These are phyloP conservation scores for Oscheius onirici DNA, from an alignment of 2,888 invertebrate species.

Conservation along the genomic window DNA sequence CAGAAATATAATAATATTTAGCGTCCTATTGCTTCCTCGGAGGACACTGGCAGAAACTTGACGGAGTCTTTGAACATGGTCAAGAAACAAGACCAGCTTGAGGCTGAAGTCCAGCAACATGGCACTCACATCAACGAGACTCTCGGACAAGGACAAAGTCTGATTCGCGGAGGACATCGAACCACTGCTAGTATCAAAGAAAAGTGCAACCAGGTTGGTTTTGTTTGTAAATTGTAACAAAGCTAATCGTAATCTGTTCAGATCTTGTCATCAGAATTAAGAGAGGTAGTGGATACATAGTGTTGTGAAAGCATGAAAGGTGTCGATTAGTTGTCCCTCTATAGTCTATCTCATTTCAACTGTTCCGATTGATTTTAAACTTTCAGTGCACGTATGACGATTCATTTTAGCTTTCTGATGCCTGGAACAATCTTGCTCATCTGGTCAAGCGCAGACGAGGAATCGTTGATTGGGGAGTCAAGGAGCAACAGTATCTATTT, in stretches of 20 bases:
- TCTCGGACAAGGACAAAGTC: constrained; percentile 81
- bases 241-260: not conserved
- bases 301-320: not conserved
- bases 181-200: constrained; percentile 83
- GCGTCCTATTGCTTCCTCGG: constrained; percentile 82
- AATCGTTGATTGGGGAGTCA: constrained; percentile 81
- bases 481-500: constrained; percentile 81
- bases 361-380: not conserved
- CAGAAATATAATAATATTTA: constrained; percentile 1
- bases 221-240: not conserved
- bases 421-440: constrained; percentile 73
- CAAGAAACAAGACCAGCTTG: constrained; percentile 90
- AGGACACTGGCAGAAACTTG: constrained; percentile 82
- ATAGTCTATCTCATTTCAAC: not conserved
- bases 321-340: constrained; percentile 7
- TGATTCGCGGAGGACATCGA: constrained; percentile 83
- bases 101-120: constrained; percentile 87
- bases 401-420: constrained; percentile 52
- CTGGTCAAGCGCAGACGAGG: constrained; percentile 51
- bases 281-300: constrained; percentile 12
- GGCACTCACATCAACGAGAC: constrained; percentile 86
- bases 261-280: not conserved
- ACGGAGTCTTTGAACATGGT: constrained; percentile 89
- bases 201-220: constrained; percentile 79
- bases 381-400: not conserved